These are phyloP conservation scores for Tachina grossa DNA, from an alignment of 2,888 invertebrate species.

Conservation along the genomic window DNA sequence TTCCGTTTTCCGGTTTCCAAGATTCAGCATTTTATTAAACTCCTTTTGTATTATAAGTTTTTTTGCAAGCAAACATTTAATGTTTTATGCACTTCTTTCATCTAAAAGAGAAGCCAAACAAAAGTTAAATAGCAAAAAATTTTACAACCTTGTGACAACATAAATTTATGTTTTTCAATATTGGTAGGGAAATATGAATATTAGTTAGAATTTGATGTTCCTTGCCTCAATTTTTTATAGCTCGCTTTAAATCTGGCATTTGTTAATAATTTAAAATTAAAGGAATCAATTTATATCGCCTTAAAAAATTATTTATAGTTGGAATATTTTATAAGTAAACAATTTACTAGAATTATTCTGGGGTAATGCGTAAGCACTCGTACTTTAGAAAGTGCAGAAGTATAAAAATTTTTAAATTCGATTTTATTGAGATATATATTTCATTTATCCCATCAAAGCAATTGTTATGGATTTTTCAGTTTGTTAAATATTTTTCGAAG, in stretches of 20 bases:
- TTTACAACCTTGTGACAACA: background rate
- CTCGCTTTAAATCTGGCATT: background rate
- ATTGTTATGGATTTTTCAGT: too few species aligned
- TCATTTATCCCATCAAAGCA: too few species aligned
- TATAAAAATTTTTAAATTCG: too few species aligned
- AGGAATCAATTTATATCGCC: too few species aligned
- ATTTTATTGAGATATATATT: too few species aligned
- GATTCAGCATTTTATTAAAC: slow-evolving; percentile 45
- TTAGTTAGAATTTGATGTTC: background rate
- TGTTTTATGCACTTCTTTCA: background rate
- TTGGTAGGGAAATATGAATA: background rate
- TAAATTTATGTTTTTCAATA: background rate
- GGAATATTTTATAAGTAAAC: too few species aligned
- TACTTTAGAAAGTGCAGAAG: too few species aligned
- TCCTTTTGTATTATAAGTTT: slow-evolving; percentile 39
- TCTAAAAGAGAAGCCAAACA: background rate
- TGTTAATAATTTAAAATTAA: background rate
- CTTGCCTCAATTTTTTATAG: too few species aligned
- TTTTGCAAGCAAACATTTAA: slow-evolving; percentile 14
- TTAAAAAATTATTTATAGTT: too few species aligned
- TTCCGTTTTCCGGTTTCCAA: slow-evolving; percentile 48
- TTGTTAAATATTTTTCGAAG: too few species aligned
- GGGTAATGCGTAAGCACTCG: too few species aligned
- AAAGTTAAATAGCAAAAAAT: background rate
- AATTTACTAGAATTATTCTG: too few species aligned